phyloP scores from a whole-genome alignment of 2,113 vertebrate genomes.

The Oncorhynchus masou region DNA sequence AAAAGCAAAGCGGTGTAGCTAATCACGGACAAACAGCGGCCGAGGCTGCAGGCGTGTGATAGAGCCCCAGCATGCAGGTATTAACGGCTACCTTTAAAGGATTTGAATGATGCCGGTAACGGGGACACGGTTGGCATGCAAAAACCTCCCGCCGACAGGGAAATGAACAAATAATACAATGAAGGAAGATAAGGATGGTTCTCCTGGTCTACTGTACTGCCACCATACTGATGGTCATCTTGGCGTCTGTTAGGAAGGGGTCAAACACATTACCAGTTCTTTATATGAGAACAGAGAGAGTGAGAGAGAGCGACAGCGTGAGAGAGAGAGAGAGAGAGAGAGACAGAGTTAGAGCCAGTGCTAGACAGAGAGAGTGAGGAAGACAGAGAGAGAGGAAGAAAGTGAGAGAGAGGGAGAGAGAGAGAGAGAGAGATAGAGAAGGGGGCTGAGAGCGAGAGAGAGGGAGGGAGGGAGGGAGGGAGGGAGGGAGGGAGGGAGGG shows the following conservation, averaged over 20 bases:
- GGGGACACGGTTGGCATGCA: conserved; percentile 1
- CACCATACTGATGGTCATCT: conserved; percentile 5
- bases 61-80: conserved; percentile 28
- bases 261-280: conserved; percentile 30
- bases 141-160: conserved; percentile 20
- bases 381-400: no score
- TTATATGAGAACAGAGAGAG: not conserved
- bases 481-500: not conserved
- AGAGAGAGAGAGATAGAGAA: not conserved
- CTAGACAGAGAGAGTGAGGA: no score
- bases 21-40: conserved; percentile 27
- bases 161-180: conserved; percentile 33
- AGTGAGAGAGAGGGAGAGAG: no score
- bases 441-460: not conserved
- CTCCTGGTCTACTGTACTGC: not conserved
- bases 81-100: conserved; percentile 18
- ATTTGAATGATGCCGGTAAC: conserved; percentile 26
- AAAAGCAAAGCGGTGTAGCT: conserved; percentile 17
- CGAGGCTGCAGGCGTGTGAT: conserved; percentile 30
- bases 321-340: not conserved
- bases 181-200: conserved; percentile 27
- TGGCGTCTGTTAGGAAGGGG: conserved; percentile 2
- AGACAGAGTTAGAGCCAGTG: no score
- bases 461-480: not conserved
- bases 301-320: not conserved